Conservation (phyloP, 2,113 vertebrate species). For the Chionis minor region DNA sequence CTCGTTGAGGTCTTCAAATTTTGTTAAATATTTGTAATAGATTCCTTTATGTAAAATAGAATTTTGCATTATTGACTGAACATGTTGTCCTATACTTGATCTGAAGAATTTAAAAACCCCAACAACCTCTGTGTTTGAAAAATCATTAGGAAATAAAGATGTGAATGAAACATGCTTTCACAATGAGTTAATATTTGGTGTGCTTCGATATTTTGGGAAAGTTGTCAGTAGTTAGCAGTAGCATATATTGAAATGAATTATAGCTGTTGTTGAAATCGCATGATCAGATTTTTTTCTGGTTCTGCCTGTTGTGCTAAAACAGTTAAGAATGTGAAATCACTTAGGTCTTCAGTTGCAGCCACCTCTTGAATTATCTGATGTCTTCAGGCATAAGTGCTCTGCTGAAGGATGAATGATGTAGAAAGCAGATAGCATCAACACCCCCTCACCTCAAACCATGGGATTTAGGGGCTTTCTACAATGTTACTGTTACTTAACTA, state of each 20-base stretch:
- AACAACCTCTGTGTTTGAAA: not conserved
- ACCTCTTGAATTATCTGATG: not conserved
- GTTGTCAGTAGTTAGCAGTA: conserved; percentile 68
- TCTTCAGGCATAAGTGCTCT: not conserved
- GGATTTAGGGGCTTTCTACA: not conserved
- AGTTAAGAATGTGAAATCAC: not conserved
- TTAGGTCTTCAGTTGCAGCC: not conserved
- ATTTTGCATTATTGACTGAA: not conserved
- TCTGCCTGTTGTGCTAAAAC: not conserved
- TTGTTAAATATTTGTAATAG: not conserved
- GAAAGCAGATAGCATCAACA: not conserved
- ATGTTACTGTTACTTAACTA: not conserved
- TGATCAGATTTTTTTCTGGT: conserved; percentile 59
- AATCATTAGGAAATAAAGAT: not conserved
- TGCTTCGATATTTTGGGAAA: conserved; percentile 69
- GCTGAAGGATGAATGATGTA: conserved; percentile 28
- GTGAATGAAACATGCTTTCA: conserved; percentile 52
- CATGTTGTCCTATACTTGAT: not conserved
- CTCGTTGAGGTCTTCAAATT: not conserved
- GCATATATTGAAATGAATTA: conserved; percentile 54
- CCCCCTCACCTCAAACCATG: not conserved
- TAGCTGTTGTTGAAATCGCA: conserved; percentile 1
- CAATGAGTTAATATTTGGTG: conserved; percentile 13
- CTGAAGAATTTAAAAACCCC: not conserved
- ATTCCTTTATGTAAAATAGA: not conserved